Conservation (phyloP, 1,140 invertebrate genomes). For the Meloidogyne chitwoodi region DNA sequence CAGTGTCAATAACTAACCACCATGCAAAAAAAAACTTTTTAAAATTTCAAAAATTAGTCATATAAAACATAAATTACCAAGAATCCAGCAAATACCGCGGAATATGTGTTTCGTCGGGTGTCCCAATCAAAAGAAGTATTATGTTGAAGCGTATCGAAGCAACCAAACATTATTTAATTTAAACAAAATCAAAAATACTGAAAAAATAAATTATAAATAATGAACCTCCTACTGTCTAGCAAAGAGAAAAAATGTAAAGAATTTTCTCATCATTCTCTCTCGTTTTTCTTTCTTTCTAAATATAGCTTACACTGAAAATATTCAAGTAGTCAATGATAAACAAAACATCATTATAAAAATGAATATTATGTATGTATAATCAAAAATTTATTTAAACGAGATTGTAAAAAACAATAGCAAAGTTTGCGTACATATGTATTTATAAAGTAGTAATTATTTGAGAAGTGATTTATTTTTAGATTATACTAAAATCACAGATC, state of each 20-base stretch:
- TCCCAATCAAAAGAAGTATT: slow-evolving; percentile 38
- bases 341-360: no score
- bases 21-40: slow-evolving; percentile 76
- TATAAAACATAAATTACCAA: slow-evolving; percentile 26
- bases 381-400: background rate
- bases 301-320: no score
- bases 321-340: no score
- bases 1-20: slow-evolving; percentile 95
- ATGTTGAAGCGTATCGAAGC: slow-evolving; percentile 28
- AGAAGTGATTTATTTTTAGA: background rate
- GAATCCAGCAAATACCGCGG: slow-evolving; percentile 37
- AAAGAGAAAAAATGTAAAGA: no score
- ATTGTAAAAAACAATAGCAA: background rate
- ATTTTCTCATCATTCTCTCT: no score
- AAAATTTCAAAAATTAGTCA: background rate
- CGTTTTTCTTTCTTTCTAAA: no score
- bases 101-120: slow-evolving; percentile 35
- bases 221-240: no score
- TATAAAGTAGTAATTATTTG: background rate
- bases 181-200: background rate
- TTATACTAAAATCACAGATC: slow-evolving; percentile 14
- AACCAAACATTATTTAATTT: slow-evolving; percentile 36
- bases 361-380: no score
- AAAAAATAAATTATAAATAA: background rate
- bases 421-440: background rate